These are phyloP conservation scores for Reticulitermes lucifugus DNA, from an alignment of 2,888 invertebrate genomes.

Conservation along the genomic window DNA sequence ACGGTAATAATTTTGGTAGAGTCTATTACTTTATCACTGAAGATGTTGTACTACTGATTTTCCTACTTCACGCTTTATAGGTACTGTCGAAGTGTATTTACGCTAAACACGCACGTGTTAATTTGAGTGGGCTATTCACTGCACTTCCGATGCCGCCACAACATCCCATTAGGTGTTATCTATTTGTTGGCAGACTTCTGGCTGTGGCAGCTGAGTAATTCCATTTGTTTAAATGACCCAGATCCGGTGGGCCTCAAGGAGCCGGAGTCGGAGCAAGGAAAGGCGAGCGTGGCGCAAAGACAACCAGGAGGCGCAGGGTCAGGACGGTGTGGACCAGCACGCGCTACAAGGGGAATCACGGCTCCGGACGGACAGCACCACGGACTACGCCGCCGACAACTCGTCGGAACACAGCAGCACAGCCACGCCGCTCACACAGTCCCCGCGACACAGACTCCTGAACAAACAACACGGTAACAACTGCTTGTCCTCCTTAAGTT, in stretches of 20 bases:
- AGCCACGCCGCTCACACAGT: conserved; percentile 77
- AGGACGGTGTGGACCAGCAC: conserved; percentile 53
- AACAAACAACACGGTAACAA: conserved; percentile 59
- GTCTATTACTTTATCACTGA: no score
- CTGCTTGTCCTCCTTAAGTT: no score
- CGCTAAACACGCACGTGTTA: no score
- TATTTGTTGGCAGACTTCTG: background rate
- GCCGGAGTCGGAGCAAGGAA: conserved; percentile 77
- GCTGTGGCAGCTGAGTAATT: background rate
- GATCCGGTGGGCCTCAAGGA: conserved; percentile 76
- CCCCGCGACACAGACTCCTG: conserved; percentile 77
- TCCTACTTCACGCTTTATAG: no score
- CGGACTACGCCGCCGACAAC: conserved; percentile 83
- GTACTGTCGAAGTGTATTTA: no score
- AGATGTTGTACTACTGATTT: no score
- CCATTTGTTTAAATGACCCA: conserved; percentile 59
- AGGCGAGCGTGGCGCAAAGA: conserved; percentile 67
- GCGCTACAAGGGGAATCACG: conserved; percentile 61
- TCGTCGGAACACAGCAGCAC: conserved; percentile 80
- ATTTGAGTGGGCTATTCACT: no score
- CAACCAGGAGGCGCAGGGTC: conserved; percentile 65
- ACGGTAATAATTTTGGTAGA: no score
- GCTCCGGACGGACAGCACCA: conserved; percentile 71
- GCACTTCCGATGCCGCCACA: no score
- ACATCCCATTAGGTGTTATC: background rate